Conservation (phyloP, 2,113 vertebrate genomes). For the Sisor rabdophorus region DNA sequence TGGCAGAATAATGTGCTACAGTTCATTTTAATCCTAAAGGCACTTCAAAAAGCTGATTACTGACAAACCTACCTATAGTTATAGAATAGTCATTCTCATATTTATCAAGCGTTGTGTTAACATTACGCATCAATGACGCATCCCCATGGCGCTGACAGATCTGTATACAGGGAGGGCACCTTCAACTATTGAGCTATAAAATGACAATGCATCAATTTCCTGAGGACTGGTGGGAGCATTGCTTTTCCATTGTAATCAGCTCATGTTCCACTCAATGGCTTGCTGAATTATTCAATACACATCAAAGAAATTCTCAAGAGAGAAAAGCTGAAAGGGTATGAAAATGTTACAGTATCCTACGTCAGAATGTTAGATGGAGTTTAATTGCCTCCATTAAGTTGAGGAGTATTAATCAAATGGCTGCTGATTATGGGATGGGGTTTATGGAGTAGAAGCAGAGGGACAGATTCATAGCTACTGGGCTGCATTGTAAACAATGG, state of each 20-base stretch:
- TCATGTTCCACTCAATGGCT: slow-evolving; percentile 48
- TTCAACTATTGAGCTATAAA: slow-evolving; percentile 45
- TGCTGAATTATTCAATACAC: slow-evolving; percentile 59
- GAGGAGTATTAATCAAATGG: slow-evolving; percentile 16
- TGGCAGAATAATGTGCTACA: neutral
- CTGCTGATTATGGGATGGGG: neutral
- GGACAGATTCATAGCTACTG: neutral
- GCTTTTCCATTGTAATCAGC: slow-evolving; percentile 44
- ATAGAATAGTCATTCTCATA: neutral
- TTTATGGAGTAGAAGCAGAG: slow-evolving; percentile 7
- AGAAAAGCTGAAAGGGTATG: slow-evolving; percentile 48
- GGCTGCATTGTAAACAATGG: neutral
- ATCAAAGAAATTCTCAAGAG: slow-evolving; percentile 40
- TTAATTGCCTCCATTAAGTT: slow-evolving; percentile 40
- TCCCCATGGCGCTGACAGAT: slow-evolving; percentile 38
- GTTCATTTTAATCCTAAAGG: neutral
- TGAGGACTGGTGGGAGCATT: slow-evolving; percentile 23
- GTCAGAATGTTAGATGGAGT: neutral
- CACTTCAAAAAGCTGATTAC: neutral
- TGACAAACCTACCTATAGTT: neutral
- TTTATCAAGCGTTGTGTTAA: slow-evolving; percentile 27
- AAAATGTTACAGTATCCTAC: slow-evolving; percentile 30
- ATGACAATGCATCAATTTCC: slow-evolving; percentile 45
- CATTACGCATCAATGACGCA: slow-evolving; percentile 37
- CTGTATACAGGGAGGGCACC: slow-evolving; percentile 48